phyloP scores from a whole-genome alignment of 2,113 vertebrate species.

The Cisticola juncidis region DNA sequence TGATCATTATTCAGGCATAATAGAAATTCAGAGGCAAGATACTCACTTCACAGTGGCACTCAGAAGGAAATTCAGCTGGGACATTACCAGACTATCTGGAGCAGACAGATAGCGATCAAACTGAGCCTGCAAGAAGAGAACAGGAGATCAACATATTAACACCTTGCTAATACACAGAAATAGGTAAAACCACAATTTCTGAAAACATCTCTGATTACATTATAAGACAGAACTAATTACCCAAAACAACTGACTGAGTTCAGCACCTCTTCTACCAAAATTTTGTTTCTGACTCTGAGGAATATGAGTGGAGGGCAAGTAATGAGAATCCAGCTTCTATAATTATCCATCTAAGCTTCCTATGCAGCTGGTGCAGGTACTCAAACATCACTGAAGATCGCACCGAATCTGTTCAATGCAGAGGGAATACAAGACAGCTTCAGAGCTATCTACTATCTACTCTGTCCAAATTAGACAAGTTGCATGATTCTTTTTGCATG shows the following conservation, averaged over 20 bases:
- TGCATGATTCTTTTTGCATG: neutral
- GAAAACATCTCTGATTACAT: neutral
- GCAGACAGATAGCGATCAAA: constrained; percentile 95
- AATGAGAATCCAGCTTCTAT: neutral
- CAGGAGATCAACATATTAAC: neutral
- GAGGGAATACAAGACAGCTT: neutral
- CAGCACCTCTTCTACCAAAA: neutral
- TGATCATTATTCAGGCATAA: neutral
- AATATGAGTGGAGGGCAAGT: neutral
- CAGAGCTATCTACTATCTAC: neutral
- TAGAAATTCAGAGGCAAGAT: neutral
- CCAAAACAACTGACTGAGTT: neutral
- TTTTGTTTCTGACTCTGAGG: neutral
- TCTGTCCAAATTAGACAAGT: neutral
- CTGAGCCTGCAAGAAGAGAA: constrained; percentile 78
- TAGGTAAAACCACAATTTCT: neutral
- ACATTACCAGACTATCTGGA: constrained; percentile 90
- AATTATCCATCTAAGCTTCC: neutral
- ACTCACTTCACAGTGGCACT: constrained; percentile 96
- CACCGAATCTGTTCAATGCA: neutral
- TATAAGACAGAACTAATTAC: neutral
- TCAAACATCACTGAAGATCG: neutral
- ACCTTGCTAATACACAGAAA: neutral
- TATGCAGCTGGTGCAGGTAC: neutral
- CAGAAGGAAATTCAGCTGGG: constrained; percentile 94